A percentile compares a stretch with the other conserved stretches of the same genome.
These are phyloP conservation scores for Drosophila barbarae DNA, from an alignment of 2,888 invertebrate genomes.

Conservation along the genomic window DNA sequence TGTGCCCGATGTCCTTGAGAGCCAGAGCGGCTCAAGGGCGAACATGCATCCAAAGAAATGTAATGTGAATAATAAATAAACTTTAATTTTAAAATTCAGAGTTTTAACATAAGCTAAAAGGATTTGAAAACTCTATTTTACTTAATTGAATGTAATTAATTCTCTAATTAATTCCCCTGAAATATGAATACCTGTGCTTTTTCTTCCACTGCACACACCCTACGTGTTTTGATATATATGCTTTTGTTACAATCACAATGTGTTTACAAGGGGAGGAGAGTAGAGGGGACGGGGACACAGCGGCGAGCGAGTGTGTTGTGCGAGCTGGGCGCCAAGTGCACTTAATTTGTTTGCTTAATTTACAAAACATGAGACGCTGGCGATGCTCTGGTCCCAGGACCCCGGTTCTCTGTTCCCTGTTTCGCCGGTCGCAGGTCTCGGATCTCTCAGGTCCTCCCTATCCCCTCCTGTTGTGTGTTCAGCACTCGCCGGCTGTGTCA, in stretches of 20 bases:
- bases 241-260: constrained; percentile 72
- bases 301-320: constrained; percentile 38
- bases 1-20: constrained; percentile 54
- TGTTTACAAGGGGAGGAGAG: constrained; percentile 59
- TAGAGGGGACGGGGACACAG: constrained; percentile 32
- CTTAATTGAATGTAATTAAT: background rate
- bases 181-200: background rate
- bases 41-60: constrained; percentile 16
- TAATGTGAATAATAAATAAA: background rate
- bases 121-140: background rate
- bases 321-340: constrained; percentile 68
- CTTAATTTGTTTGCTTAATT: constrained; percentile 77
- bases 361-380: constrained; percentile 68
- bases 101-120: background rate
- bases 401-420: constrained; percentile 2
- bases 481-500: constrained; percentile 56
- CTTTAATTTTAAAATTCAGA: background rate
- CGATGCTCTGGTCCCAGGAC: constrained; percentile 21
- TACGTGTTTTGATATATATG: constrained; percentile 63
- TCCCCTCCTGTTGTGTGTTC: constrained; percentile 46
- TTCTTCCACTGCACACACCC: background rate
- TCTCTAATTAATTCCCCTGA: background rate
- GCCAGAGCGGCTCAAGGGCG: constrained; percentile 58
- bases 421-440: background rate
- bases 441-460: background rate